These are phyloP conservation scores for Littorina saxatilis DNA, from an alignment of 1,140 invertebrate genomes.

Conservation along the genomic window DNA sequence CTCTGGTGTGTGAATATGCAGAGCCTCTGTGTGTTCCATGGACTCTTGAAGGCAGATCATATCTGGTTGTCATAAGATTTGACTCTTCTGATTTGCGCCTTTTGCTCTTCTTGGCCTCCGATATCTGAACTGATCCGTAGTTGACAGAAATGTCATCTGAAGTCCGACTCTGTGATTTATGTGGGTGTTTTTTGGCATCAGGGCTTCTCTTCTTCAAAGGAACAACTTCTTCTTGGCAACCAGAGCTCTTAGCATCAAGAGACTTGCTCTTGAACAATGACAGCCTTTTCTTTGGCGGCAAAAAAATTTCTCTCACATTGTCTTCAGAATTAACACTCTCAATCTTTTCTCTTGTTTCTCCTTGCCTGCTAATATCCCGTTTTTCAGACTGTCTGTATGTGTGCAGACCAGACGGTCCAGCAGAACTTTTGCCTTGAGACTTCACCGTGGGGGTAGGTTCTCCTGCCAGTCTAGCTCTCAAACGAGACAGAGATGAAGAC, in stretches of 20 bases:
- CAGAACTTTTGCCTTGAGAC: neutral
- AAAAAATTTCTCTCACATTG: no score
- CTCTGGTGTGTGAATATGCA: neutral
- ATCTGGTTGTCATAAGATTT: no score
- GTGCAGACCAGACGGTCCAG: neutral
- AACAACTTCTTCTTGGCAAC: neutral
- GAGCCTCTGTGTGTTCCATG: no score
- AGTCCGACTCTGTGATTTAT: neutral
- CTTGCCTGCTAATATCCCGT: neutral
- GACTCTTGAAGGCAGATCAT: no score
- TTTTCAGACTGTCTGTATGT: no score
- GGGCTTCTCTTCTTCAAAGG: no score
- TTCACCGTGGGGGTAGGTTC: neutral
- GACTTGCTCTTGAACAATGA: slow-evolving; percentile 20
- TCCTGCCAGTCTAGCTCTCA: slow-evolving; percentile 10
- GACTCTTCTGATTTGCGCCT: neutral
- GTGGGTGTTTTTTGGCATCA: no score
- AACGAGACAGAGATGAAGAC: neutral
- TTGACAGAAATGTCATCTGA: neutral
- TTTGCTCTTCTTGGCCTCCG: neutral
- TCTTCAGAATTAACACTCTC: neutral
- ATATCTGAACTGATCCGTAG: neutral
- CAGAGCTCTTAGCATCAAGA: slow-evolving; percentile 14
- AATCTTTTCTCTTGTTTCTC: neutral
- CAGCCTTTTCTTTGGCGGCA: neutral